Evolutionary conservation across 2,888 invertebrate genomes (phyloP), one percentile per base, ranked within the genome.

Genomic region (Synergus umbraculus): DNA sequence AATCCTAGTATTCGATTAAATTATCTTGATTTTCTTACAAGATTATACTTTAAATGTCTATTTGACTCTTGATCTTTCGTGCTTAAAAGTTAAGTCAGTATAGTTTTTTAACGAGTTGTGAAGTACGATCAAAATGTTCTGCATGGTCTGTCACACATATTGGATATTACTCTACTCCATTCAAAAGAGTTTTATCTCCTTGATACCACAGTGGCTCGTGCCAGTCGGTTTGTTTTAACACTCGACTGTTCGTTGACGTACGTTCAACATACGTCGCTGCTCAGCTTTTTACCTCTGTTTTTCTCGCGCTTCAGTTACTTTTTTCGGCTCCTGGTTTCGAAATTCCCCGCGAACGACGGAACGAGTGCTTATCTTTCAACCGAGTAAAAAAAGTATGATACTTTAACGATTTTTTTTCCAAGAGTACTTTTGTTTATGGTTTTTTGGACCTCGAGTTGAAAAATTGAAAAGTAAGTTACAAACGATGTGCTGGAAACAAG

Each of bases 251-350:
- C 73, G 73, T 73, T 73, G 73, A 73, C 73, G 73, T 73, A 73
- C 73, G 54, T 73, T 73, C 73, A 73, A 73, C 73, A 54, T 41
- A 73, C 54, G 49, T 37, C 9, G 49, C 49, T 73, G 54, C 37
- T 73, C 73, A 73, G 69, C 73, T 73, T 73, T 73, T 73, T 73
- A 73, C 73, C 73, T 73, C 73, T 73, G 54, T 73, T 73, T 73
- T 73, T 49, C 73, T 73, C 73, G 29, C 73, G 73, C 73, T 37
- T 73, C 73, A 73, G 4, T 73, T 73, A 54, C 54, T 73, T 73
- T 73, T 54, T 73, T 73, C 73, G 37, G 73, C 54, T 73, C n/a
- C 73, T 73, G 73, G n/a, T 73, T 73, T 73, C 54, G 49, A 73
- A 73, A 73, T 49, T 73, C 15, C 49, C 22, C 46, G 46, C 46